Evolutionary conservation across 2,888 invertebrate species (phyloP), one percentile per base, ranked within the genome.

Genomic region (Anoplius nigerrimus): DNA sequence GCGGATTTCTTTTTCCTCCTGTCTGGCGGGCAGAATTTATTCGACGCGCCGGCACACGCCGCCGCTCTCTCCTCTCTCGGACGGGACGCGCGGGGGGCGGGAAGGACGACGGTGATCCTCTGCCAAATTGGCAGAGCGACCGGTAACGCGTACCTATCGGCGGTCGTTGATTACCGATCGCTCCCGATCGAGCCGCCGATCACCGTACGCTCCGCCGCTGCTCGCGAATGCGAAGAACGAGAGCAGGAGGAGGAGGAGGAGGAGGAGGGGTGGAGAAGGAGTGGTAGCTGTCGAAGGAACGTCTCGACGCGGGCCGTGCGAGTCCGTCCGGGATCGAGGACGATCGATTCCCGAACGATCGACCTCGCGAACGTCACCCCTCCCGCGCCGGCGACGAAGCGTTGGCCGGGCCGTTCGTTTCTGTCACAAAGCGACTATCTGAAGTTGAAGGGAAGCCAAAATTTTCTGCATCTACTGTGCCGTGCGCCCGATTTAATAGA

Each of bases 391-490:
- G 48, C 21, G 48, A 59, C 6, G 42, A 20, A 46, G 54, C 55
- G 66, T n/a, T 34, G 11, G 4, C 34, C 34, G 34, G 34, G 34
- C 34, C n/a, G 11, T 34, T 34, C 34, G 34, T 66, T n/a, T 43
- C 46, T 61, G 66, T 63, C 67, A 24, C 71, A 48, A 71, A 70
- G 53, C 58, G 69, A 75, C 72, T 66, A 66, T 70, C 75, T 55
- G 76, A 80, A 80, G 79, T 79, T 76, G 80, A 82, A 82, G 73
- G 65, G 74, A 83, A 84, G 82, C 82, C 79, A 80, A 79, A 83
- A 83, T 80, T 78, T 80, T 86, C 84, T 86, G 87, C 86, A 67
- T 78, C 74, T 68, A 57, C 48, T 79, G 71, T 83, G 82, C 84
- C 83, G 80, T 78, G 63, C 75, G 64, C 80, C 81, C 79, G 79